Evolutionary conservation across 2,113 vertebrate genomes (phyloP).

Genomic region (Paralichthys olivaceus): DNA sequence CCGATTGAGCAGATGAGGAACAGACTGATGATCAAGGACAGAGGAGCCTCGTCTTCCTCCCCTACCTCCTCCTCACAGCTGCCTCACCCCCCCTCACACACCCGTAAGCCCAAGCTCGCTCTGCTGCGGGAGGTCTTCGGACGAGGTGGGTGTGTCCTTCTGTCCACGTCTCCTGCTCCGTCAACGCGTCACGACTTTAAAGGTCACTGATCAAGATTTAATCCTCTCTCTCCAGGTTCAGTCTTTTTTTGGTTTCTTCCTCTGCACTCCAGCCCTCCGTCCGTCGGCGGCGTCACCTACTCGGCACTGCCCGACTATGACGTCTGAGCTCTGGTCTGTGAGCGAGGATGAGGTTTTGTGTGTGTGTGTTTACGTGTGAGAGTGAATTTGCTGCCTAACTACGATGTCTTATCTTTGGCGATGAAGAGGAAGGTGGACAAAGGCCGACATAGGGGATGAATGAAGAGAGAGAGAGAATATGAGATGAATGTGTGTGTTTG

Average conservation of each 20-base stretch:
- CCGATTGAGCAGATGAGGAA: slow-evolving; percentile 86
- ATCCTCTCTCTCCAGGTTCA: slow-evolving; percentile 73
- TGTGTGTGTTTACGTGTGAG: slow-evolving; percentile 1
- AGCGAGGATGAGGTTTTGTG: not conserved
- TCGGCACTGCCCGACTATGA: slow-evolving; percentile 86
- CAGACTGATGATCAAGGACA: slow-evolving; percentile 82
- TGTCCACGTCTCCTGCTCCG: not conserved
- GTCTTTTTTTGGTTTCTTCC: slow-evolving; percentile 87
- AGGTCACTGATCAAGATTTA: not conserved
- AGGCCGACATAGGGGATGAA: not conserved
- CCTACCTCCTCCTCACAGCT: slow-evolving; percentile 60
- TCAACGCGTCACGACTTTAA: too few relatives aligned
- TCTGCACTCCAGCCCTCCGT: slow-evolving; percentile 80
- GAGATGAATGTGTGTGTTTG: not conserved
- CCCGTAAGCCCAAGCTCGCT: slow-evolving; percentile 84
- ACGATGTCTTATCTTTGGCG: slow-evolving; percentile 43
- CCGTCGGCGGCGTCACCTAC: slow-evolving; percentile 81
- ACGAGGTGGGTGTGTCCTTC: slow-evolving; percentile 71
- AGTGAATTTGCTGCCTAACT: slow-evolving; percentile 25
- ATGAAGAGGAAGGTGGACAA: slow-evolving; percentile 13
- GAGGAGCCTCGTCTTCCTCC: slow-evolving; percentile 31
- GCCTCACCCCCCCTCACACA: slow-evolving; percentile 70
- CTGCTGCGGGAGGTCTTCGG: slow-evolving; percentile 86
- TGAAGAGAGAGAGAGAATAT: not conserved
- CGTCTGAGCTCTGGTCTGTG: slow-evolving; percentile 68